Evolutionary conservation across 1,140 invertebrate genomes (phyloP).

Genomic region (Zaprionus tsacasi): DNA sequence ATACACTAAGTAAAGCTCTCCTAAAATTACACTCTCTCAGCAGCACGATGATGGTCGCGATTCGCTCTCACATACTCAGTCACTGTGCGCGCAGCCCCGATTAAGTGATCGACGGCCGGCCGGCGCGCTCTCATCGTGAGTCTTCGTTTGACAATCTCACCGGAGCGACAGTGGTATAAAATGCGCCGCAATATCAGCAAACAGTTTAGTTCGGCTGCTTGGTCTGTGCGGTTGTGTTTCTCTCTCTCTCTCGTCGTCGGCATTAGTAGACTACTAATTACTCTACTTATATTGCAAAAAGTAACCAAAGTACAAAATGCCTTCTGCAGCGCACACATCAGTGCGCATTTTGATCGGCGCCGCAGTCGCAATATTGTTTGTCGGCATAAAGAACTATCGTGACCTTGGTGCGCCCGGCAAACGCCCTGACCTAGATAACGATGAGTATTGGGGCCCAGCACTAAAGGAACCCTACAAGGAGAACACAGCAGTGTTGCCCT

Average conservation of each 20-base stretch:
- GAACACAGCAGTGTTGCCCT: constrained; percentile 61
- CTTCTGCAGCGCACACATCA: constrained; percentile 34
- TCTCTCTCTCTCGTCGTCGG: not conserved
- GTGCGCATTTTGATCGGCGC: constrained; percentile 56
- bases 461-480: constrained; percentile 48
- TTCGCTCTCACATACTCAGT: no score
- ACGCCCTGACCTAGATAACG: constrained; percentile 64
- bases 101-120: not conserved
- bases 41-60: not conserved
- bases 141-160: not conserved
- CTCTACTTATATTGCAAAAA: not conserved
- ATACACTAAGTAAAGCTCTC: not conserved
- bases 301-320: constrained; percentile 2
- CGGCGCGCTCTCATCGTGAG: constrained; percentile 1
- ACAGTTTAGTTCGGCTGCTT: not conserved
- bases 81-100: not conserved
- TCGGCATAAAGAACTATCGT: constrained; percentile 65
- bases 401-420: constrained; percentile 59
- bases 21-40: not conserved
- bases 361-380: constrained; percentile 42
- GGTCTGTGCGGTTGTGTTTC: not conserved
- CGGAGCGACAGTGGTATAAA: not conserved
- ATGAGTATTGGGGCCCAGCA: constrained; percentile 72
- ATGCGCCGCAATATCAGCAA: not conserved
- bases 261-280: not conserved